phyloP scores from a whole-genome alignment of 2,113 vertebrate genomes.

The Sminthopsis crassicaudata region DNA sequence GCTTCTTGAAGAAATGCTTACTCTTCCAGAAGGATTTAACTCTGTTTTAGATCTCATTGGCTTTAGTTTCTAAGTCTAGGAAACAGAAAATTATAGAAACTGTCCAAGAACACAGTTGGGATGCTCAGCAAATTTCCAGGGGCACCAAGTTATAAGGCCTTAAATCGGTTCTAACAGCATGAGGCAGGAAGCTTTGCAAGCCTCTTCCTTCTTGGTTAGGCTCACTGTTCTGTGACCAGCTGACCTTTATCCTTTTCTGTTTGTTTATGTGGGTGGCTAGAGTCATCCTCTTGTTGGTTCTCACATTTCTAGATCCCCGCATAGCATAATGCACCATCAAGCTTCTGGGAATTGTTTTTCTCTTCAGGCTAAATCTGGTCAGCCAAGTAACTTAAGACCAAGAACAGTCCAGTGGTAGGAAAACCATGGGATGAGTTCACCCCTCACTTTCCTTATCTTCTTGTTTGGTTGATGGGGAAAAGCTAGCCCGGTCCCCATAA shows the following conservation, averaged over 20 bases:
- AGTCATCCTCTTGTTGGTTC: background rate
- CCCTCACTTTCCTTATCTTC: background rate
- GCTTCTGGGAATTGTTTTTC: constrained; percentile 46
- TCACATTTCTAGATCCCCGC: constrained; percentile 53
- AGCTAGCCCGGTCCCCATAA: background rate
- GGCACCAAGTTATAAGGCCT: background rate
- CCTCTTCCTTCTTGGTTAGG: background rate
- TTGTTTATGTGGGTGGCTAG: constrained; percentile 56
- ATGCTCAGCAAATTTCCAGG: no score
- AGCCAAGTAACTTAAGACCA: background rate
- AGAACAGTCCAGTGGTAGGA: constrained; percentile 10
- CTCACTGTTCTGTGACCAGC: background rate
- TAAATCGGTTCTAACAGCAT: background rate
- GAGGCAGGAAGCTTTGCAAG: background rate
- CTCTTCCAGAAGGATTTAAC: constrained; percentile 12
- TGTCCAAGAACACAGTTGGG: background rate
- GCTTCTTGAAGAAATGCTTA: background rate
- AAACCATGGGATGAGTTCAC: background rate
- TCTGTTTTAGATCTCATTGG: constrained; percentile 5
- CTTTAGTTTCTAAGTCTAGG: constrained; percentile 7
- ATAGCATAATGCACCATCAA: constrained; percentile 21
- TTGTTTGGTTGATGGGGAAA: background rate
- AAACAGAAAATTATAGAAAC: background rate
- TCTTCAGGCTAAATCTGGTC: constrained; percentile 10
- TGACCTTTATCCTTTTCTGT: background rate